Conservation (phyloP, 2,797 vertebrate species). For the Fringilla coelebs region DNA sequence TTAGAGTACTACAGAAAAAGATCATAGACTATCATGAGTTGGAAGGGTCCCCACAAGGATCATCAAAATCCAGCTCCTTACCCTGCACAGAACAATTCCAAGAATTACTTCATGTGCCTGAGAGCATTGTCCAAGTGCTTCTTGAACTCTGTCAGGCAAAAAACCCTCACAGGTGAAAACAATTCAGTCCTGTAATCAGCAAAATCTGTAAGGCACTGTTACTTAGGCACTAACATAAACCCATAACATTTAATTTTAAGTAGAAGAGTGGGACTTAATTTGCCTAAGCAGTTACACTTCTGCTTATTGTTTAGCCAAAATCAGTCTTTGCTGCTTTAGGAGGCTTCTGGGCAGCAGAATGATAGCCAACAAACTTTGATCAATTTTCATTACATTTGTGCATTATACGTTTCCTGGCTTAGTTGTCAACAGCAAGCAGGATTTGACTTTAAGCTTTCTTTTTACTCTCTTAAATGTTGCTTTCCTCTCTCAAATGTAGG, state of each 20-base stretch:
- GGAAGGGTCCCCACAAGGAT: neutral
- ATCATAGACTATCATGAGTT: neutral
- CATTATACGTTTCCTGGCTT: neutral
- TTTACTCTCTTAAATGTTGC: neutral
- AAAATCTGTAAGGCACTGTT: neutral
- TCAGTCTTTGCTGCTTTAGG: neutral
- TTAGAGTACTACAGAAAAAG: neutral
- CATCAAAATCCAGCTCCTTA: neutral
- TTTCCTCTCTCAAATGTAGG: neutral
- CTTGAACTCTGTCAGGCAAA: neutral
- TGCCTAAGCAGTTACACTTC: neutral
- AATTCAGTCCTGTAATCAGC: neutral
- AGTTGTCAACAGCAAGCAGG: neutral
- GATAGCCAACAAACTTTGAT: neutral
- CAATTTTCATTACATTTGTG: neutral
- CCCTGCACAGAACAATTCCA: neutral
- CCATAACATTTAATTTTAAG: neutral
- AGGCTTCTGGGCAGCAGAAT: neutral
- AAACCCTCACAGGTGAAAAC: neutral
- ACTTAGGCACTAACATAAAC: neutral
- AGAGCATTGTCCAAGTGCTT: neutral
- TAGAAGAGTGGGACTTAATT: neutral
- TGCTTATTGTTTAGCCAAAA: neutral
- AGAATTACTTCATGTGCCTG: neutral
- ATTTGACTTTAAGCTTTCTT: constrained; percentile 22